Evolutionary conservation across 2,888 invertebrate species (phyloP), one percentile per base, ranked within the genome.

Genomic region (Mythimna ferrago): DNA sequence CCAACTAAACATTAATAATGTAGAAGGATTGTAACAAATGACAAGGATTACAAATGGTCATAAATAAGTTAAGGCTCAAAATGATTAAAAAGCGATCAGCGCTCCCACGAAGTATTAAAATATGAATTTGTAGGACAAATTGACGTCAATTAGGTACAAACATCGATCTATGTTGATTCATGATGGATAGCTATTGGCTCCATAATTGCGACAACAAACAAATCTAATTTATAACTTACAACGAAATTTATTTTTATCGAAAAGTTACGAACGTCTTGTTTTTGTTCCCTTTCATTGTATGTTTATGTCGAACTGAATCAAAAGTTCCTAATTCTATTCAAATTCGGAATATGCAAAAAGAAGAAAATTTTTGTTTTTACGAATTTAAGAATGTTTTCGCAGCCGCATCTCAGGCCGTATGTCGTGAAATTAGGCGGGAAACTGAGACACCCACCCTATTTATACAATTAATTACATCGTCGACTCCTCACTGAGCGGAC

Each of bases 351-450:
- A 26, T 62, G 16, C n/a, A 53, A 64, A 61, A 69, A 60, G 60
- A 60, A 60, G 60, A 16, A 53, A 53, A 68, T 35, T n/a, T 41
- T 66, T 57, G 10, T 71, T 61, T 73, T 70, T 63, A 53, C 19
- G 35, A 75, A 73, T 57, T 76, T 38, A 48, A 10, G 35, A 70
- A 78, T 78, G 69, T 80, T 79, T 63, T 48, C 60, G n/a, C 41
- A n/a, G 26, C 60, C 67, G 64, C 78, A 69, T 61, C 62, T 58
- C 44, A 62, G 26, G 61, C 74, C 70, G 64, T 73, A 67, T 64
- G 56, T 68, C 72, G 75, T 71, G 57, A 83, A 86, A 80, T 86
- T 81, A 80, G 81, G 86, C 86, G 86, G 84, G 86, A 86, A 86
- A 86, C 81, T 71, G 71, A 74, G 65, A 71, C 76, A 76, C 72